A percentile compares a stretch with the other conserved stretches of the same genome.
phyloP scores from a whole-genome alignment of 2,797 vertebrate genomes.

The Sebastes diaconus region DNA sequence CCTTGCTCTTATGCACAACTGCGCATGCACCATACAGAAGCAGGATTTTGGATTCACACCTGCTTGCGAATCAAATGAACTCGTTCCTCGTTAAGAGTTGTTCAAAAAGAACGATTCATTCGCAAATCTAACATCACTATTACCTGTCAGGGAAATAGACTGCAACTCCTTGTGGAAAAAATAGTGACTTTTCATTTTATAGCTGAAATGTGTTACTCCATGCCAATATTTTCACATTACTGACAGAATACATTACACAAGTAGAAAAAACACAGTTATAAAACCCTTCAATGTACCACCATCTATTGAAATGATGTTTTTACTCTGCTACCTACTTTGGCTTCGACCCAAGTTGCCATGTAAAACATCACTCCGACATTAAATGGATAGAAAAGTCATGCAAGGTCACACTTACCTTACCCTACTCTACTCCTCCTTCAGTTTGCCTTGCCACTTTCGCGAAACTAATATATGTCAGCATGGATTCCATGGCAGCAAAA shows the following conservation, averaged over 20 bases:
- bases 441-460: neutral
- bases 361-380: constrained; percentile 3
- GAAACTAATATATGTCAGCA: constrained; percentile 18
- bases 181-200: neutral
- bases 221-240: neutral
- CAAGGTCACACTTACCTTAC: neutral
- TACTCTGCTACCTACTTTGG: neutral
- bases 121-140: neutral
- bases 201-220: neutral
- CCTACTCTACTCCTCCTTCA: neutral
- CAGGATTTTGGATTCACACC: too few relatives aligned
- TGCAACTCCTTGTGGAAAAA: neutral
- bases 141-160: neutral
- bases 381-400: constrained; percentile 13
- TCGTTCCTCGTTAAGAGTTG: neutral
- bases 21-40: too few relatives aligned
- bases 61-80: too few relatives aligned
- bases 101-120: neutral
- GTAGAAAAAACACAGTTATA: neutral
- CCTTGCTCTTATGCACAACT: too few relatives aligned
- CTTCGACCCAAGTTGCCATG: neutral
- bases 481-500: constrained; percentile 2
- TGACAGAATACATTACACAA: neutral
- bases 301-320: neutral
- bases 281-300: neutral